A percentile compares a stretch with the other conserved stretches of the same genome.
These are phyloP conservation scores for Huso huso DNA, from an alignment of 2,797 vertebrate species.

Conservation along the genomic window DNA sequence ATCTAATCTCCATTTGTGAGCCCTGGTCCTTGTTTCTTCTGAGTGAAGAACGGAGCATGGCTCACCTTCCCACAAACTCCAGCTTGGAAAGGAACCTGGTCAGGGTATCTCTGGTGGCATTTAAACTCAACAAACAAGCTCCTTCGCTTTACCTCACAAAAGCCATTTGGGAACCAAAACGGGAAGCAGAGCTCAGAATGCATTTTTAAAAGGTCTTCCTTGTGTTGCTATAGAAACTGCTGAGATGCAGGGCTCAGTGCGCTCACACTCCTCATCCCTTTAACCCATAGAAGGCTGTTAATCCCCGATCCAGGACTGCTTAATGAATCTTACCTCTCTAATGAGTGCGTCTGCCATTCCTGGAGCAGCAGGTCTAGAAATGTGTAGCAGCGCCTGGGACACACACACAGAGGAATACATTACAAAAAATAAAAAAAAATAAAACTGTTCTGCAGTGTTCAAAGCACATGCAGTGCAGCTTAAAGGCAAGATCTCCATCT, in stretches of 20 bases:
- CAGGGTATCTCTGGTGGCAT: background rate
- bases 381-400: conserved; percentile 83
- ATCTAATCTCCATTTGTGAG: no score
- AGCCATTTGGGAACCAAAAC: conserved; percentile 26
- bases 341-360: conserved; percentile 89
- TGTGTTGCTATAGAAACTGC: conserved; percentile 44
- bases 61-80: background rate
- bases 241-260: conserved; percentile 27
- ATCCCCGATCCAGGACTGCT: conserved; percentile 29
- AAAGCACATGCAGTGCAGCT: no score
- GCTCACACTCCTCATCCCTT: conserved; percentile 45
- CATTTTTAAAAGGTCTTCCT: conserved; percentile 46
- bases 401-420: no score
- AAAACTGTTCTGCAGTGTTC: no score
- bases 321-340: conserved; percentile 76
- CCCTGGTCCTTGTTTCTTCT: background rate
- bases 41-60: background rate
- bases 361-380: conserved; percentile 91
- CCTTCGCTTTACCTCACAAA: conserved; percentile 28
- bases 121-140: conserved; percentile 15
- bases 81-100: background rate
- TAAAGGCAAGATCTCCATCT: no score
- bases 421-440: no score
- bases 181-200: conserved; percentile 29
- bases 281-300: conserved; percentile 39